These are phyloP conservation scores for Pituophis catenifer DNA, from an alignment of 2,113 vertebrate species.

Conservation along the genomic window DNA sequence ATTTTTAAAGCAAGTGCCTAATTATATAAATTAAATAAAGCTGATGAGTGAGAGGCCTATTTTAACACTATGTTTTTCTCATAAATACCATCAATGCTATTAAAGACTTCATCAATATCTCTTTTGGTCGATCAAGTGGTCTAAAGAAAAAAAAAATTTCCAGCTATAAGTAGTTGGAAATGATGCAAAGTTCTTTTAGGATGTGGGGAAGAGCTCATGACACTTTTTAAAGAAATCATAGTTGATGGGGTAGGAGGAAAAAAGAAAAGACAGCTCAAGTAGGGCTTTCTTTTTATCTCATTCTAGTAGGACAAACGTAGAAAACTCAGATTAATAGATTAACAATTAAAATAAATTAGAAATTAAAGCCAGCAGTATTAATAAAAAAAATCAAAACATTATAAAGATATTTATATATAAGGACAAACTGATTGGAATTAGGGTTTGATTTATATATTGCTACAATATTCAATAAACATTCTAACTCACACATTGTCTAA, in stretches of 20 bases:
- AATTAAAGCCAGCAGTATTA: background rate
- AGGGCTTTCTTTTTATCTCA: background rate
- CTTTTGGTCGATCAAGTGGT: background rate
- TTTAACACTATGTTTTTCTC: background rate
- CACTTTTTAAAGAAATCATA: background rate
- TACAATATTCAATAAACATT: background rate
- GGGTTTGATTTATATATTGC: background rate
- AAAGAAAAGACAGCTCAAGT: background rate
- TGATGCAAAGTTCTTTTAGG: background rate
- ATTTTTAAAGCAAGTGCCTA: background rate
- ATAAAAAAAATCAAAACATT: background rate
- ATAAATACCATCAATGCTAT: background rate
- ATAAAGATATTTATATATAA: background rate
- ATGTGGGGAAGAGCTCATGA: background rate
- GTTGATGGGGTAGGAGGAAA: background rate
- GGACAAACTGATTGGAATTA: background rate
- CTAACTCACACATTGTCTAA: background rate
- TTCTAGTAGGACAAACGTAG: background rate
- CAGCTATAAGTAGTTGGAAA: background rate
- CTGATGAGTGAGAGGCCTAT: background rate
- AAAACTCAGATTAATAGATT: background rate
- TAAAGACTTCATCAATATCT: background rate
- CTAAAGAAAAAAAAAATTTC: background rate
- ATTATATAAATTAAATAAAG: background rate
- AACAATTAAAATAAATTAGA: background rate